Base-by-base conservation (phyloP, 2,113 vertebrate genomes). In the Calyptommatus sinebrachiatus region DNA sequence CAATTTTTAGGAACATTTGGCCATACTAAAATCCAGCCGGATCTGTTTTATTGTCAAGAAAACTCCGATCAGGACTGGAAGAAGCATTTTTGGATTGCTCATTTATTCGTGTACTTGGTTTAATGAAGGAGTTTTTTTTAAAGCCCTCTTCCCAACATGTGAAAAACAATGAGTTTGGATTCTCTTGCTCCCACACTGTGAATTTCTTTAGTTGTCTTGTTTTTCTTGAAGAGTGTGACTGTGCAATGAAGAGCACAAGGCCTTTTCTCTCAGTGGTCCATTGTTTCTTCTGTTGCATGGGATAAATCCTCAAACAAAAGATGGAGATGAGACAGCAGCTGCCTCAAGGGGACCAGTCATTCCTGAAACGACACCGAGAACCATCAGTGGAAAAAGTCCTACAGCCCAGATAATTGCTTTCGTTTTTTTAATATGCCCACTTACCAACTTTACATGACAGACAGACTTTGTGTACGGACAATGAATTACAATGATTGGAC, bases 71-170 rank as follows among this genome's bases (percentile, higher is more conserved):
- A 66, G 60, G 50, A 48, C 11, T 28, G 41, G 2, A 73, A 61
- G 2, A 73, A 68, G 28, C 26, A 2, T 11, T 26, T 81, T 50
- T 67, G n/a, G 46, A 5, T 73, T 66, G 8, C 28, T 67, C 57
- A 29, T 16, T 29, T 16, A 10, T 50, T 63, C 62, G 73, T 69
- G 50, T 71, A 7, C n/a, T 77, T 46, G 69, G 31, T 77, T 83
- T 72, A 46, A 72, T 57, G 69, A 83, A 72, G 69, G 81, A 67
- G 35, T 4, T 77, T 73, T 57, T 57, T 53, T 41, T 53, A 21
- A 73, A 57, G 29, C 48, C 53, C 22, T 28, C 29, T 45, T 46
- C 68, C 65, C 57, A 69, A 35, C 8, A 68, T 46, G 75, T 66
- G 76, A 68, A 62, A 20, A 28, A 61, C 24, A 61, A 50, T 31